Conservation (phyloP, 1,140 invertebrate species). For the Drosophila orena region DNA sequence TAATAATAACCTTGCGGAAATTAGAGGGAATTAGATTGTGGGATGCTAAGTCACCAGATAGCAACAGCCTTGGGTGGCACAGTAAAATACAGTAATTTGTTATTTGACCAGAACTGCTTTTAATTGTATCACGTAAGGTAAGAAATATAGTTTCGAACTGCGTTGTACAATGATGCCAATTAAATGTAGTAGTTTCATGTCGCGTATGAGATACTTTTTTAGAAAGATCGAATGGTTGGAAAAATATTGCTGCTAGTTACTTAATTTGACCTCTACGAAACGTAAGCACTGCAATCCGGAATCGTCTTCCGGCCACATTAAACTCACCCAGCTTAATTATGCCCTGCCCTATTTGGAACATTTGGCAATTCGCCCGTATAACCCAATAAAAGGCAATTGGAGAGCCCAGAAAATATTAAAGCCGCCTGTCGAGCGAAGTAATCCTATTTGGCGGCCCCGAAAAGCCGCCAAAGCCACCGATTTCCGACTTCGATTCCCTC, state of each 20-base stretch:
- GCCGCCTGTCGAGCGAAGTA: slow-evolving; percentile 48
- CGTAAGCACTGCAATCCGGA: background rate
- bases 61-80: slow-evolving; percentile 13
- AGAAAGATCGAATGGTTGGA: too few species aligned
- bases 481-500: slow-evolving; percentile 17
- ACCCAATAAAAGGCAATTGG: slow-evolving; percentile 57
- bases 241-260: background rate
- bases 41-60: slow-evolving; percentile 7
- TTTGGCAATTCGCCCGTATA: slow-evolving; percentile 57
- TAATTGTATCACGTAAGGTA: slow-evolving; percentile 8
- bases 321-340: slow-evolving; percentile 35
- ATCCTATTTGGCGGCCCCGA: slow-evolving; percentile 62
- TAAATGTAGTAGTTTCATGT: background rate
- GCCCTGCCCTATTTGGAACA: slow-evolving; percentile 52
- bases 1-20: slow-evolving; percentile 24
- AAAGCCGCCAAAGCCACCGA: slow-evolving; percentile 49
- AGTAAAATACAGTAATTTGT: background rate
- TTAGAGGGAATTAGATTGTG: slow-evolving; percentile 38
- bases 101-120: slow-evolving; percentile 6
- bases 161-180: slow-evolving; percentile 1
- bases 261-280: background rate
- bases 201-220: background rate
- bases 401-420: slow-evolving; percentile 22
- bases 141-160: background rate
- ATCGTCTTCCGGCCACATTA: slow-evolving; percentile 17